Evolutionary conservation across 1,140 invertebrate species (phyloP).

Genomic region (Aphis craccivora): DNA sequence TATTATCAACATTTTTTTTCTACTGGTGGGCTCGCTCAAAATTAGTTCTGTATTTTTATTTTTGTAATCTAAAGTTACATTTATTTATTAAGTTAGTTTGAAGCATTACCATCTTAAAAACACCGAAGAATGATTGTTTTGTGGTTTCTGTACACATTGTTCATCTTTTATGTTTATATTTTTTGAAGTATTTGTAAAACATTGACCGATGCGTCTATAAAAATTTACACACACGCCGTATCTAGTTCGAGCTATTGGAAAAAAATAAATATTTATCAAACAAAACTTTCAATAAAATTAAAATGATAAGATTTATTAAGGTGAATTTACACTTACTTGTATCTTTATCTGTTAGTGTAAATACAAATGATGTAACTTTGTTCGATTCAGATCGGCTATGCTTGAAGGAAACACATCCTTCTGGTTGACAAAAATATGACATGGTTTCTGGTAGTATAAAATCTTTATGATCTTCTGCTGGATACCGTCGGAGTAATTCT

Average conservation of each 20-base stretch:
- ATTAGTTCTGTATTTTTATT: not conserved
- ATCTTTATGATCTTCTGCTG: slow-evolving; percentile 95
- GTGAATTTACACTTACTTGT: slow-evolving; percentile 73
- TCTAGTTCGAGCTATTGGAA: slow-evolving; percentile 75
- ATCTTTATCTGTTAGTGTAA: slow-evolving; percentile 98
- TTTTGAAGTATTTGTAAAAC: not conserved
- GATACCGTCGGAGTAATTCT: slow-evolving; percentile 93
- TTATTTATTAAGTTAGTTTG: not conserved
- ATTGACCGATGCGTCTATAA: slow-evolving; percentile 83
- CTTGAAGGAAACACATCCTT: slow-evolving; percentile 93
- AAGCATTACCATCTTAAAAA: slow-evolving; percentile 51
- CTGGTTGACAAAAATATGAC: slow-evolving; percentile 99
- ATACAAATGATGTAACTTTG: slow-evolving; percentile 96
- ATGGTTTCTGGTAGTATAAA: slow-evolving; percentile 97
- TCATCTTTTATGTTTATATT: not conserved
- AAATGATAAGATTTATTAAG: not conserved
- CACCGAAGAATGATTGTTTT: slow-evolving; percentile 7
- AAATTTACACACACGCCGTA: slow-evolving; percentile 99
- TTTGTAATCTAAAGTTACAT: no score
- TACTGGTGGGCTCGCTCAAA: not conserved
- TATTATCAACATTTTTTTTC: no score
- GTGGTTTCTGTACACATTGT: not conserved
- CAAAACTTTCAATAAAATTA: not conserved
- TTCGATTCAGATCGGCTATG: slow-evolving; percentile 82
- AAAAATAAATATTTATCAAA: not conserved